These are phyloP conservation scores for Diplogasteroides magnus DNA, from an alignment of 1,140 invertebrate genomes.

Conservation along the genomic window DNA sequence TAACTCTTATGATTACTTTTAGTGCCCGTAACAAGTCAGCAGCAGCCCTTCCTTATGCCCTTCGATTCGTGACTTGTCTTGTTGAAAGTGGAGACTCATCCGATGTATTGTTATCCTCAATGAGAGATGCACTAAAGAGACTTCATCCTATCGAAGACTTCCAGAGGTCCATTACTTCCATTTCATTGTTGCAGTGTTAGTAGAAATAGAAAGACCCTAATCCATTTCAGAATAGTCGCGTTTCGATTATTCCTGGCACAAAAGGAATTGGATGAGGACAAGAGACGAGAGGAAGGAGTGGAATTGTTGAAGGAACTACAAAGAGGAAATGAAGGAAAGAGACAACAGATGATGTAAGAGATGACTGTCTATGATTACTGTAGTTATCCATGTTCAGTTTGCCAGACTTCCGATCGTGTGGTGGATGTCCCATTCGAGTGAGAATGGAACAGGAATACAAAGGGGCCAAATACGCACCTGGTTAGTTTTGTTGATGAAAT, in stretches of 20 bases:
- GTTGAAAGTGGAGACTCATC: not conserved
- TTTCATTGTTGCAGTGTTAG: not conserved
- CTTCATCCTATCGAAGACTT: not conserved
- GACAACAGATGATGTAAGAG: not conserved
- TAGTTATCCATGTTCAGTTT: too few relatives aligned
- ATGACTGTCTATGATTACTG: too few relatives aligned
- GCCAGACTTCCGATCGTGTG: too few relatives aligned
- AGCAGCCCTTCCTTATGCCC: not conserved
- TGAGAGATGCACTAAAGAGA: not conserved
- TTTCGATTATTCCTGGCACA: not conserved
- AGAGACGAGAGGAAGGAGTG: not conserved
- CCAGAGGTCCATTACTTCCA: not conserved
- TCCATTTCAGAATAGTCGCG: not conserved
- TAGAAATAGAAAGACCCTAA: not conserved
- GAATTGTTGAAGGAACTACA: not conserved
- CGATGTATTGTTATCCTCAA: not conserved
- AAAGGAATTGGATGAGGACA: too few relatives aligned
- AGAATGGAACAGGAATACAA: too few relatives aligned
- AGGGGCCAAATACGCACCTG: too few relatives aligned
- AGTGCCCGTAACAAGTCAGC: not conserved
- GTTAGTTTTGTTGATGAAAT: too few relatives aligned
- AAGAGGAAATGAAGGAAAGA: not conserved
- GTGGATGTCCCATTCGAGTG: too few relatives aligned
- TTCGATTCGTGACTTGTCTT: not conserved
- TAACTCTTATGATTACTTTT: not conserved